Evolutionary conservation across 2,113 vertebrate genomes (phyloP), one percentile per base, ranked within the genome.

Genomic region (Microtus richardsoni): DNA sequence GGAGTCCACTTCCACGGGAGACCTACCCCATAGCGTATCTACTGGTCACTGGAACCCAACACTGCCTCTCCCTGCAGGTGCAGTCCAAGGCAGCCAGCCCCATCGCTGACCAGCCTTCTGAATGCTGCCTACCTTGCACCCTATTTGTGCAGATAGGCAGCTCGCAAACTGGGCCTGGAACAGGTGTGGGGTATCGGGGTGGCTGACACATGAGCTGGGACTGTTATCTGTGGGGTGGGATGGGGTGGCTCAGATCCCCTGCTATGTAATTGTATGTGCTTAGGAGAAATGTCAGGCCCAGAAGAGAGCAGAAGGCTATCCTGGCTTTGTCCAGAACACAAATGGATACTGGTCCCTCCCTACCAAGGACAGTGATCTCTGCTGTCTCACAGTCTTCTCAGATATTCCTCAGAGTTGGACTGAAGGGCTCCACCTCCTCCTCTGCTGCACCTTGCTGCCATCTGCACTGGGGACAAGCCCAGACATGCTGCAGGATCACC

Each of bases 121-220:
- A 91, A 95, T 1, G 71, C 84, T 52, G 49, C 77, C 19, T 80
- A 58, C 36, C 75, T 93, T 13, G 70, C 94, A 75, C 96, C 97
- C 99, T 99, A 99, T 99, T 99, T 99, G 99, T 96, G 97, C 52
- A 97, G 97, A 98, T 98, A 96, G 97, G 98, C 96, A 94, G 98
- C 96, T 98, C 98, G 96, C 64, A 60, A 95, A 97, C 98, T 98
- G 98, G 98, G 98, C 96, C 89, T 96, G 91, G 95, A 98, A 99
- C 99, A 99, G 99, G 99, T 99, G 99, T 95, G 90, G 97, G 94
- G 97, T 98, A 98, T 99, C 99, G 97, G 95, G 95, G 97, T 99
- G 99, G 98, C 99, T 88, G 97, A 97, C 98, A 98, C 98, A 99
- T 99, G 99, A 99, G 99, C 98, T 97, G 97, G 98, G 97, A 96